Evolutionary conservation across 2,113 vertebrate genomes (phyloP).

Genomic region (Pungitius pungitius): DNA sequence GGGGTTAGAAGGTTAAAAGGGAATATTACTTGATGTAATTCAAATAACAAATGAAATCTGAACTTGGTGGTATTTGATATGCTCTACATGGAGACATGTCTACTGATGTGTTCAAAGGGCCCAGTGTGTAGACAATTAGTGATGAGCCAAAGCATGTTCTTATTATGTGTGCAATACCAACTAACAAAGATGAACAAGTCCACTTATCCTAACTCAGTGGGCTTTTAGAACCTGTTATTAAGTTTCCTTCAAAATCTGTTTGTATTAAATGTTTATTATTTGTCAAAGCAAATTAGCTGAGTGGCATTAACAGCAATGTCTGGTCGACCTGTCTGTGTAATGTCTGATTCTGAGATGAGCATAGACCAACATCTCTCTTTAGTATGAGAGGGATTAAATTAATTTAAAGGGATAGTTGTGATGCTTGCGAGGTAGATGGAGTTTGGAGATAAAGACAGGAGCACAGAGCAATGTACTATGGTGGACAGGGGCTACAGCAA

Average conservation of each 20-base stretch:
- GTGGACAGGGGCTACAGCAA: not conserved
- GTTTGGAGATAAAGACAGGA: not conserved
- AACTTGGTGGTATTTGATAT: not conserved
- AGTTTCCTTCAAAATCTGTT: not conserved
- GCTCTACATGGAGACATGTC: too few relatives aligned
- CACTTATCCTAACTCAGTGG: not conserved
- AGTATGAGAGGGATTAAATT: not conserved
- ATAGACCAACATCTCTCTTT: not conserved
- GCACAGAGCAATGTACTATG: not conserved
- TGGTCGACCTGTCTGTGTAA: not conserved
- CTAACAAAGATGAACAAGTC: not conserved
- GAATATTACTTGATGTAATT: too few relatives aligned
- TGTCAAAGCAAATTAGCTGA: not conserved
- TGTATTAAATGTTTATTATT: not conserved
- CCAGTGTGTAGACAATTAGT: not conserved
- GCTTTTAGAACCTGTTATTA: not conserved
- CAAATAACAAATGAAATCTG: not conserved
- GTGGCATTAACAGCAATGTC: not conserved
- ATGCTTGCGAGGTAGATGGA: not conserved
- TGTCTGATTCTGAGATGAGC: not conserved
- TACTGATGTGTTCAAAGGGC: too few relatives aligned
- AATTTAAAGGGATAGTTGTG: not conserved
- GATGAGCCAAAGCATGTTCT: slow-evolving; percentile 8
- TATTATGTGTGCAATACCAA: not conserved
- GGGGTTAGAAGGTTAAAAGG: too few relatives aligned